Evolutionary conservation across 2,113 vertebrate species (phyloP).

Genomic region (Cyphomyrus plagiostoma): DNA sequence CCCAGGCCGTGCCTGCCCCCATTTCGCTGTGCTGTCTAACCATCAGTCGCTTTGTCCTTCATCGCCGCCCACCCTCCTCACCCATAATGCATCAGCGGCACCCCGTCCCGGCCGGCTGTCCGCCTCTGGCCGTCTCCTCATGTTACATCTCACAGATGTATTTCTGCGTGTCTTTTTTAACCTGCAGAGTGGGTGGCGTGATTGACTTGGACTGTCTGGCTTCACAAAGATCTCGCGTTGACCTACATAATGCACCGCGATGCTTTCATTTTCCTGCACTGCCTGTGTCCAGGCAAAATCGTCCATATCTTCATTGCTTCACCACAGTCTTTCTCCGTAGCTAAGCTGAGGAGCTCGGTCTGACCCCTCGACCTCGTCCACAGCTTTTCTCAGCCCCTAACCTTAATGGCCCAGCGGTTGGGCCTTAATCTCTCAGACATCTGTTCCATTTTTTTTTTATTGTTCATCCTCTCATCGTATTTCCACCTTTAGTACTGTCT

Average conservation of each 20-base stretch:
- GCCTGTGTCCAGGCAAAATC: neutral
- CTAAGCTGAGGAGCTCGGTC: conserved; percentile 46
- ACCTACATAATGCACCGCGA: neutral
- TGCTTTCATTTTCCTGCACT: neutral
- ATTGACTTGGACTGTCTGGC: neutral
- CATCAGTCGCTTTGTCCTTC: neutral
- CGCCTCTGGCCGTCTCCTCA: neutral
- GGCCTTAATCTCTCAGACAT: neutral
- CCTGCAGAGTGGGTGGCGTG: neutral
- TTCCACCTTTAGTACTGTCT: neutral
- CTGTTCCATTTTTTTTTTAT: neutral
- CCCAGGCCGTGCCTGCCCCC: neutral
- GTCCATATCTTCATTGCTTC: neutral
- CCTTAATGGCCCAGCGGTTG: neutral
- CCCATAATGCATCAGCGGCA: neutral
- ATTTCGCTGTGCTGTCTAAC: neutral
- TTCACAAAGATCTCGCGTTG: neutral
- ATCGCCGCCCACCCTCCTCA: neutral
- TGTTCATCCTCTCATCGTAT: neutral
- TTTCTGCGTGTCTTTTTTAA: neutral
- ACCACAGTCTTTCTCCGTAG: neutral
- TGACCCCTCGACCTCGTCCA: conserved; percentile 36
- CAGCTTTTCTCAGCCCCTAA: conserved; percentile 40
- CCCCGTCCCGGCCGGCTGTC: neutral
- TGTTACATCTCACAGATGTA: neutral